Evolutionary conservation across 2,797 vertebrate species (phyloP).

Genomic region (Pipistrellus pygmaeus): DNA sequence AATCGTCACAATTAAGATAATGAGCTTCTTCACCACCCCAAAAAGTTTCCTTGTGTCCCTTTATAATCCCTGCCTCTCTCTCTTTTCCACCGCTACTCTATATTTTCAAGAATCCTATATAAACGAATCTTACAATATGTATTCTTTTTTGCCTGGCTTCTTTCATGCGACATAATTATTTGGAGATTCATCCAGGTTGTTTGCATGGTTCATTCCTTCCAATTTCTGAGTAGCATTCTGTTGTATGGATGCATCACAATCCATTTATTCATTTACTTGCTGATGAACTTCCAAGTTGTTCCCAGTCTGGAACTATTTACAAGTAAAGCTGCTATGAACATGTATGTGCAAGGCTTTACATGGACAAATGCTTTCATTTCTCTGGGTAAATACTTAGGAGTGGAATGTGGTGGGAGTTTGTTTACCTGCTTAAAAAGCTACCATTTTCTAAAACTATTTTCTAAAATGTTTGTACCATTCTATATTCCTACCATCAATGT

Average conservation of each 20-base stretch:
- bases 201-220: neutral
- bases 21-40: neutral
- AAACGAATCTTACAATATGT: neutral
- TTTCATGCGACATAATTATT: neutral
- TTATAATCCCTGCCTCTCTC: neutral
- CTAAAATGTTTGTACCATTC: neutral
- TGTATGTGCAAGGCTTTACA: neutral
- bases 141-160: neutral
- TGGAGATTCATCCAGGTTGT: neutral
- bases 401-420: neutral
- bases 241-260: neutral
- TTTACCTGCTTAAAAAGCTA: constrained; percentile 37
- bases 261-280: neutral
- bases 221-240: neutral
- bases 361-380: constrained; percentile 2
- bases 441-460: neutral
- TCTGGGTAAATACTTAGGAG: neutral
- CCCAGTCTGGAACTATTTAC: neutral
- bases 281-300: constrained; percentile 24
- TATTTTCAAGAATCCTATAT: constrained; percentile 42
- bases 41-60: neutral
- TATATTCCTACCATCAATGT: neutral
- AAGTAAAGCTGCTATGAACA: neutral
- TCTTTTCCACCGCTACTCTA: neutral
- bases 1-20: constrained; percentile 23